Percentiles rank a stretch among this genome's conserved stretches.
phyloP scores from a whole-genome alignment of 2,888 invertebrate genomes.

The Vannuccia rotundouncinata region DNA sequence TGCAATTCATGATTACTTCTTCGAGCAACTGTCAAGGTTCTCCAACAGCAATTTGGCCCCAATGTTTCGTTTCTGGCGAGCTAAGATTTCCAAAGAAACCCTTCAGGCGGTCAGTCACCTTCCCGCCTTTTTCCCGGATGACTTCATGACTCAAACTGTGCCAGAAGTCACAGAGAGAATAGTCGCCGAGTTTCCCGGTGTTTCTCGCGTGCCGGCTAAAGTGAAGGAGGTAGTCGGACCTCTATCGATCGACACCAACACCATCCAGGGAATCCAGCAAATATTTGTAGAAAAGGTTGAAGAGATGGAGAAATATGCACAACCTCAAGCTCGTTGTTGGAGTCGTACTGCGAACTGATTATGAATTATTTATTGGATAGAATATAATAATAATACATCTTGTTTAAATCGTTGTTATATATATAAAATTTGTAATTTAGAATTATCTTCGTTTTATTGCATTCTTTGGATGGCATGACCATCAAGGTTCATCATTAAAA shows the following conservation, averaged over 20 bases:
- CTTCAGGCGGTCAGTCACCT: background rate
- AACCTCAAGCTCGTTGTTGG: background rate
- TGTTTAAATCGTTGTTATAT: no score
- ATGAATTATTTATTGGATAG: no score
- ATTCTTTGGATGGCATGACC: no score
- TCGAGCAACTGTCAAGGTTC: slow-evolving; percentile 40
- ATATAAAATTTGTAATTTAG: no score
- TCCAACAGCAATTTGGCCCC: slow-evolving; percentile 41
- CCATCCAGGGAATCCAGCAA: background rate
- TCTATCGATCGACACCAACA: background rate
- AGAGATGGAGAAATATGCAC: background rate
- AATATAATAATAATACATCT: no score
- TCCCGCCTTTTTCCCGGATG: slow-evolving; percentile 19
- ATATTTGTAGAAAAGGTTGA: background rate
- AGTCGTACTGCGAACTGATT: background rate
- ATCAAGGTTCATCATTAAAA: no score
- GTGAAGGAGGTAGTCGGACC: slow-evolving; percentile 6
- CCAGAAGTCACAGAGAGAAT: background rate
- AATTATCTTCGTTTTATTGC: no score
- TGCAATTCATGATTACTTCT: slow-evolving; percentile 44
- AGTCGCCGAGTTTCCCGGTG: background rate
- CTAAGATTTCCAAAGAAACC: slow-evolving; percentile 39
- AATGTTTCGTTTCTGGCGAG: slow-evolving; percentile 43
- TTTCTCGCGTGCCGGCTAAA: background rate
- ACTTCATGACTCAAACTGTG: slow-evolving; percentile 22